Conservation (phyloP, 2,797 vertebrate genomes). For the Lophius americanus region DNA sequence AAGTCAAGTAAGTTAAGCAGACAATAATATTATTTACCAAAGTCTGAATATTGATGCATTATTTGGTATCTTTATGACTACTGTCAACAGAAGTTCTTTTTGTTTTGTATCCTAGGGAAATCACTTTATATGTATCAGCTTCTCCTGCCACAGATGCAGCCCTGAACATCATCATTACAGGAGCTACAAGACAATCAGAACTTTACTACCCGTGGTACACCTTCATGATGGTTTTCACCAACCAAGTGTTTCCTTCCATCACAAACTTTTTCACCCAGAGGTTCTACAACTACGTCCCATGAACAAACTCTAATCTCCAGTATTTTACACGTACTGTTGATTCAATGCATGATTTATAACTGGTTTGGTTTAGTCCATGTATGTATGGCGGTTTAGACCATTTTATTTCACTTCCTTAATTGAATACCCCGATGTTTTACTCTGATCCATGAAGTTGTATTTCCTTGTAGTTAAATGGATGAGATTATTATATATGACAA, state of each 20-base stretch:
- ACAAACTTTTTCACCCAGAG: slow-evolving; percentile 71
- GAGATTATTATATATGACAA: not conserved
- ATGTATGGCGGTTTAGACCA: too few relatives aligned
- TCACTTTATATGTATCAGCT: slow-evolving; percentile 59
- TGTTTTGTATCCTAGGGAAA: slow-evolving; percentile 66
- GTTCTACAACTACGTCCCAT: slow-evolving; percentile 72
- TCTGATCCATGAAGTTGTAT: not conserved
- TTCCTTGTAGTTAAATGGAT: not conserved
- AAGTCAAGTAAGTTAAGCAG: slow-evolving; percentile 76
- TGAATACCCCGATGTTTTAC: not conserved
- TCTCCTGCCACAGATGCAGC: slow-evolving; percentile 85
- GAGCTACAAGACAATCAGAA: slow-evolving; percentile 74
- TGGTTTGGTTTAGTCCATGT: not conserved
- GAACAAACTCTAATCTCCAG: not conserved
- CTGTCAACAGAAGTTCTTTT: not conserved
- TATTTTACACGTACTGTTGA: not conserved
- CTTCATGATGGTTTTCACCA: slow-evolving; percentile 44
- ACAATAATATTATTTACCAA: not conserved
- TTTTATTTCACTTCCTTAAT: too few relatives aligned
- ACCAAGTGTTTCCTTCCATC: slow-evolving; percentile 77
- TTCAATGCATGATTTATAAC: not conserved
- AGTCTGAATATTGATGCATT: not conserved
- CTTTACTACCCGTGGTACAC: slow-evolving; percentile 85
- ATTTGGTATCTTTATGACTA: not conserved
- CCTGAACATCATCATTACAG: slow-evolving; percentile 81